These are phyloP conservation scores for Ferdinandea cuprea DNA, from an alignment of 2,888 invertebrate species.

Conservation along the genomic window DNA sequence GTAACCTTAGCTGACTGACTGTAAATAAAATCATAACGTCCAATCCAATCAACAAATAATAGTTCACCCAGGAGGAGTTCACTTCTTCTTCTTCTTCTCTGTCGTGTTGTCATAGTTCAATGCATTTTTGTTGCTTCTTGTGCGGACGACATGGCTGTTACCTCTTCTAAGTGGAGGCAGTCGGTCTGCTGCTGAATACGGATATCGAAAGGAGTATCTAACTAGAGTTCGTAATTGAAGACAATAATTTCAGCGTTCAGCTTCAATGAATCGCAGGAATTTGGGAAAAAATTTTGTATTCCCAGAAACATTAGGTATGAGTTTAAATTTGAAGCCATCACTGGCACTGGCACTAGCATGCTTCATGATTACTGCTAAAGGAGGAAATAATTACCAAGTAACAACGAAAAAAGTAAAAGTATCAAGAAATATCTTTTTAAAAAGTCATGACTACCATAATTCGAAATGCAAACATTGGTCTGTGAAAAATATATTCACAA, in stretches of 20 bases:
- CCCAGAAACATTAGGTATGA: background rate
- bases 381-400: constrained; percentile 18
- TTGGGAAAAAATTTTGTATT: constrained; percentile 29
- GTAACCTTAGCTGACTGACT: background rate
- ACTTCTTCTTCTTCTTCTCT: too few relatives aligned
- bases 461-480: constrained; percentile 7
- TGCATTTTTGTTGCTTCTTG: constrained; percentile 9
- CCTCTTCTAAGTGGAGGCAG: too few relatives aligned
- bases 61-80: background rate
- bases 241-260: constrained; percentile 51
- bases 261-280: constrained; percentile 34
- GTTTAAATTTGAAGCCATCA: too few relatives aligned
- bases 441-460: constrained; percentile 26
- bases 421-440: too few relatives aligned
- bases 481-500: constrained; percentile 35
- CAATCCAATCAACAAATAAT: background rate
- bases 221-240: constrained; percentile 28
- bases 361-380: constrained; percentile 7
- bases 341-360: too few relatives aligned
- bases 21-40: background rate
- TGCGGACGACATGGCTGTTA: constrained; percentile 22
- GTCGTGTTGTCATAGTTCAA: constrained; percentile 35
- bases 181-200: constrained; percentile 25
- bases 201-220: constrained; percentile 22
- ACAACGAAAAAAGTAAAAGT: constrained; percentile 55